A percentile compares a stretch with the other conserved stretches of the same genome.
Evolutionary conservation across 2,888 invertebrate genomes (phyloP).

Genomic region (Gari tellinella): DNA sequence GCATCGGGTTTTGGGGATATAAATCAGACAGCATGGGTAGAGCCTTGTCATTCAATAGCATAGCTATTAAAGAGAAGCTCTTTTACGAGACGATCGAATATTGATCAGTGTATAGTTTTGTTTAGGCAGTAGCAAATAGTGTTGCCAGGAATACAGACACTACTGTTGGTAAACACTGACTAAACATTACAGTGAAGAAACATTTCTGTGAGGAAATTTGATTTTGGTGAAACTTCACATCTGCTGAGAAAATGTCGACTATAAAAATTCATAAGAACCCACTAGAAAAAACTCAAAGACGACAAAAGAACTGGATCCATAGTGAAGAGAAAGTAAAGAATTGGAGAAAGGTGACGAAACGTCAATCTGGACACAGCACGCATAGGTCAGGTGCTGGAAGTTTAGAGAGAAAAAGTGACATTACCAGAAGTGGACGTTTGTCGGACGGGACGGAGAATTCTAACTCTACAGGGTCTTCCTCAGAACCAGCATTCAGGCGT

Average conservation of each 20-base stretch:
- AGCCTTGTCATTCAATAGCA: too few relatives aligned
- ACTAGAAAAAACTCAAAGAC: neutral
- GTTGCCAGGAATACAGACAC: too few relatives aligned
- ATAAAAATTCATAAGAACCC: constrained; percentile 12
- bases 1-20: too few relatives aligned
- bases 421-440: constrained; percentile 57
- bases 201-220: too few relatives aligned
- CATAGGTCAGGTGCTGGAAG: constrained; percentile 33
- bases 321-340: constrained; percentile 66
- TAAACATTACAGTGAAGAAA: too few relatives aligned
- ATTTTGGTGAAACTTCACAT: neutral
- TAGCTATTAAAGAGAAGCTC: too few relatives aligned
- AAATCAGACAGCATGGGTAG: too few relatives aligned
- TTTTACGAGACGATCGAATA: too few relatives aligned
- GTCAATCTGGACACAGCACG: constrained; percentile 10
- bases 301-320: constrained; percentile 61
- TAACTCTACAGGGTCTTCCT: constrained; percentile 44
- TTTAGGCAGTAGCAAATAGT: too few relatives aligned
- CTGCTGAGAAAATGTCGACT: constrained; percentile 10
- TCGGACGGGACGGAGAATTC: constrained; percentile 50
- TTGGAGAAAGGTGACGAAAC: constrained; percentile 53
- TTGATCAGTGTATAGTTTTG: too few relatives aligned
- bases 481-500: constrained; percentile 32
- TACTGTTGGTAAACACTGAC: too few relatives aligned
- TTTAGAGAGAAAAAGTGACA: constrained; percentile 66